phyloP scores from a whole-genome alignment of 2,797 vertebrate species.

The Clarias fuscus region DNA sequence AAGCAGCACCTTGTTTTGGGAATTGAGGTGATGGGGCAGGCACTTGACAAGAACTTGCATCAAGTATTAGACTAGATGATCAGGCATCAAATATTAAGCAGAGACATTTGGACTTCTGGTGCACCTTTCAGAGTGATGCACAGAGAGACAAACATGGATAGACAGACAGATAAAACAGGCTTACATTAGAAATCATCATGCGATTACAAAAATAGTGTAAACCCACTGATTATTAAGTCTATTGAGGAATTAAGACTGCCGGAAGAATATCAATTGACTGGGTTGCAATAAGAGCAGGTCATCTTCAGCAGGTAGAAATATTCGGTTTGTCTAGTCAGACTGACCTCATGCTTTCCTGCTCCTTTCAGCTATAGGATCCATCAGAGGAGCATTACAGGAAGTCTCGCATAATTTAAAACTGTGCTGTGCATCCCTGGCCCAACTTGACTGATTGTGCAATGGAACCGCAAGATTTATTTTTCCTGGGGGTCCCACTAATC shows the following conservation, averaged over 20 bases:
- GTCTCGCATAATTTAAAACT: slow-evolving; percentile 80
- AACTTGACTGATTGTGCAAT: slow-evolving; percentile 75
- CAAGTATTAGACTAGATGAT: slow-evolving; percentile 22
- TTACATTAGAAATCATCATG: not conserved
- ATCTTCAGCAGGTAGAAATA: slow-evolving; percentile 65
- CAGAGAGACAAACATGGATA: slow-evolving; percentile 51
- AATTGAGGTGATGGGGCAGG: slow-evolving; percentile 38
- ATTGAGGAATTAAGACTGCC: not conserved
- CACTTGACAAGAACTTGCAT: slow-evolving; percentile 31
- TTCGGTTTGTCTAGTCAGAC: slow-evolving; percentile 60
- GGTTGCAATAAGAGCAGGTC: slow-evolving; percentile 56
- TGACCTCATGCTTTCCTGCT: slow-evolving; percentile 66
- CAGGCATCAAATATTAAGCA: slow-evolving; percentile 57
- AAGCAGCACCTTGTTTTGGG: slow-evolving; percentile 43
- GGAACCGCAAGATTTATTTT: slow-evolving; percentile 78
- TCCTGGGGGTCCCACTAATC: slow-evolving; percentile 79
- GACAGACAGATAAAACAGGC: slow-evolving; percentile 12
- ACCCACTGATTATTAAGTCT: not conserved
- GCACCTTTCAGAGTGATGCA: slow-evolving; percentile 34
- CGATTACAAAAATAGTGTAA: not conserved
- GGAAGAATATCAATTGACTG: slow-evolving; percentile 7
- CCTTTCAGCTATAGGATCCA: slow-evolving; percentile 62
- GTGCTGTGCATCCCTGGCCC: slow-evolving; percentile 70
- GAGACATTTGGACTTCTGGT: slow-evolving; percentile 56
- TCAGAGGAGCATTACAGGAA: slow-evolving; percentile 73